These are phyloP conservation scores for Bacillus rossius DNA, from an alignment of 1,140 invertebrate species.

Conservation along the genomic window DNA sequence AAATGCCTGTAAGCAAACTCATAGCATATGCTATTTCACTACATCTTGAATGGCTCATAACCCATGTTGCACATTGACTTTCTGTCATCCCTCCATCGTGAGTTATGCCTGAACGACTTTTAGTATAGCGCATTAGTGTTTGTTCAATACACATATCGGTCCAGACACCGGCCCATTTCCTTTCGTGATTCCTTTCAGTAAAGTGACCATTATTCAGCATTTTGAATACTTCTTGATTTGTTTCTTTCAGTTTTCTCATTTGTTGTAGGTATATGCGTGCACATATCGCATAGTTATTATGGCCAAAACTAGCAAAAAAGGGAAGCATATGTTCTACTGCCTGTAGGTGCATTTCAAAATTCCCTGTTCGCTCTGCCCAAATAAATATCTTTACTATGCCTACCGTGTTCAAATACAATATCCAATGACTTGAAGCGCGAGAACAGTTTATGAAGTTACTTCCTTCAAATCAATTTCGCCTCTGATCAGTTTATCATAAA, in stretches of 20 bases:
- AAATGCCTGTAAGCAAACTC: neutral
- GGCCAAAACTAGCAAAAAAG: no score
- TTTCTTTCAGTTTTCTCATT: conserved; percentile 24
- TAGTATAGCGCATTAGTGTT: conserved; percentile 7
- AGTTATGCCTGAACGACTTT: conserved; percentile 8
- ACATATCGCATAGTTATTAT: conserved; percentile 31
- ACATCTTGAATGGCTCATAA: conserved; percentile 4
- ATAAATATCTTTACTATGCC: no score
- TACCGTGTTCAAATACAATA: no score
- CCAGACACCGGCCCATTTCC: neutral
- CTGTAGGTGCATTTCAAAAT: no score
- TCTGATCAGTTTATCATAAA: no score
- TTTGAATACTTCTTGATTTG: no score
- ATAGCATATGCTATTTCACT: conserved; percentile 5
- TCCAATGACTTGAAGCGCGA: no score
- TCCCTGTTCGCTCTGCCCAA: no score
- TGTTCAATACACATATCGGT: conserved; percentile 10
- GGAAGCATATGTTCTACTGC: no score
- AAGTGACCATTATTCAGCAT: neutral
- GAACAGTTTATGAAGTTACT: no score
- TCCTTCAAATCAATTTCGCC: no score
- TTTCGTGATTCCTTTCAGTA: conserved; percentile 1
- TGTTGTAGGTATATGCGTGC: conserved; percentile 41
- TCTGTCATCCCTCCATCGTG: conserved; percentile 8
- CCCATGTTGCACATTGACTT: conserved; percentile 3